Evolutionary conservation across 2,797 vertebrate genomes (phyloP), one percentile per base, ranked within the genome.

Genomic region (Anguilla anguilla): DNA sequence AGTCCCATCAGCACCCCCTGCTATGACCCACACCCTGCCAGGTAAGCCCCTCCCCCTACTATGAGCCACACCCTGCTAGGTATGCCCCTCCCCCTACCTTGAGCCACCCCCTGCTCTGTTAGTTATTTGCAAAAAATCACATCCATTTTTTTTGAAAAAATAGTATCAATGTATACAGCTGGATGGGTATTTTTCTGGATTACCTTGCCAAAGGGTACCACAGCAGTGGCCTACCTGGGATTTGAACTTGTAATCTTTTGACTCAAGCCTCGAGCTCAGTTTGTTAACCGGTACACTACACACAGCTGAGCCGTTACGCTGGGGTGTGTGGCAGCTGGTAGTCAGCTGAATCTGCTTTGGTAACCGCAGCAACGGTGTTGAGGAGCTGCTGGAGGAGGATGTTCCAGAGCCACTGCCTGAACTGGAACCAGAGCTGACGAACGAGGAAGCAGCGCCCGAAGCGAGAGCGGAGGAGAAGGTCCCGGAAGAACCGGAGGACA

Each of bases 301-400:
- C 13, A 57, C 19, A n/a, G 17, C 25, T 13, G 22, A 22, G 84
- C 13, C 22, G 17, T 22, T 31, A 15, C 9, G 72, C 11, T 59
- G 22, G 25, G 19, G 11, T 11, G 57, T 57, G 19, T 43, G 7
- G n/a, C 17, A 17, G 15, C 57, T 4, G 15, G 15, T 17, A 88
- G 43, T 46, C 43, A 43, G 6, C 43, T 46, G 43, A 46, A 43
- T 77, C 9, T 77, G 31, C 1, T 43, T 39, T 19, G 35, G 74
- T 77, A n/a, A 72, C 15, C 95, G 17, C 91, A 99, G 98, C 84
- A 99, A 99, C 93, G 98, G 98, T 28, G 97, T 99, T 88, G 98
- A 98, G 92, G 98, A 99, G 88, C 94, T 97, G 0, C 96, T 99
- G 92, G 98, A 98, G 92, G 98, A 99, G 89, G 96, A 97, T 0